Conservation (phyloP, 2,888 invertebrate genomes). For the Prostheceraeus crozeri region DNA sequence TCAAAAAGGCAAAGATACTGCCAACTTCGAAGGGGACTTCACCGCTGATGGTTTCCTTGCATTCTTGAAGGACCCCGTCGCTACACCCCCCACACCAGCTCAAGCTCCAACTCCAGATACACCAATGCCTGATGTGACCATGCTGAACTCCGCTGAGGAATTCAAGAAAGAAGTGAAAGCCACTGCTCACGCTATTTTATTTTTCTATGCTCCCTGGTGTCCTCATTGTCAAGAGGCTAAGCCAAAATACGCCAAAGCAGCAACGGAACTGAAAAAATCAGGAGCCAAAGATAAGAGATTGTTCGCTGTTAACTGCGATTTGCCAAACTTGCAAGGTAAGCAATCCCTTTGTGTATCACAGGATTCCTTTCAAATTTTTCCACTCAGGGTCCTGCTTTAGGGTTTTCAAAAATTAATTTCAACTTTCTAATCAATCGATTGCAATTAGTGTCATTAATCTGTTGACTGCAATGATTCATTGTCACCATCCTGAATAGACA, state of each 20-base stretch:
- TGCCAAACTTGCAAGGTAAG: constrained; percentile 2
- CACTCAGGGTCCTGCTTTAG: too few relatives aligned
- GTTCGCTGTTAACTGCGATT: constrained; percentile 33
- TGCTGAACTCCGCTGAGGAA: constrained; percentile 25
- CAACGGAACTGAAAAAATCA: constrained; percentile 1
- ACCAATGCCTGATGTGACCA: constrained; percentile 21
- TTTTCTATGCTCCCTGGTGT: constrained; percentile 37
- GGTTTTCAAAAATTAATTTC: too few relatives aligned
- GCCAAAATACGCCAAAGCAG: constrained; percentile 32
- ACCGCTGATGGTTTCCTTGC: too few relatives aligned
- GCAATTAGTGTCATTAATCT: too few relatives aligned
- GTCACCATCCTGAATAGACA: too few relatives aligned
- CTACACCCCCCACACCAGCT: too few relatives aligned
- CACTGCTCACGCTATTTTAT: constrained; percentile 28
- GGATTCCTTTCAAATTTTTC: too few relatives aligned
- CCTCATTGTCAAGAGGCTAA: constrained; percentile 36
- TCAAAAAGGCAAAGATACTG: not conserved
- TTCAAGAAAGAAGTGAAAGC: constrained; percentile 1
- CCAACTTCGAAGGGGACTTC: too few relatives aligned
- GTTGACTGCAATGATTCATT: too few relatives aligned
- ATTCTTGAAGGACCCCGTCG: not conserved
- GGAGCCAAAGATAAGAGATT: constrained; percentile 18
- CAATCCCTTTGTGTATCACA: too few relatives aligned
- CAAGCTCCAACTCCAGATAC: constrained; percentile 7
- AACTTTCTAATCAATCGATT: too few relatives aligned